Conservation (phyloP, 2,113 vertebrate genomes). For the Dissostichus mawsoni region DNA sequence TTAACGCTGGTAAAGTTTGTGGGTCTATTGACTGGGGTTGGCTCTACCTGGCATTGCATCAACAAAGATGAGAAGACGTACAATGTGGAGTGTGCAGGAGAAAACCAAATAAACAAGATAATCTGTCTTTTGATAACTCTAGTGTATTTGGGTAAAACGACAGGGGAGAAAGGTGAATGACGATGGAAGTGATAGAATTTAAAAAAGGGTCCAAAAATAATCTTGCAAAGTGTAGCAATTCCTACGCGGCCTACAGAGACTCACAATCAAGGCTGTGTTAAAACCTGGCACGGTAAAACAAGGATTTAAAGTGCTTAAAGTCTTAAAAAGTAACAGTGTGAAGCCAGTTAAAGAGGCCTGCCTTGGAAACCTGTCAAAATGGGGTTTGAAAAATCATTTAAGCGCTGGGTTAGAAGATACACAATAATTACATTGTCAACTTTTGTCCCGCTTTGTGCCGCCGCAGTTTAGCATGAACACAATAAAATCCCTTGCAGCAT, state of each 20-base stretch:
- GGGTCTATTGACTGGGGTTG: slow-evolving; percentile 27
- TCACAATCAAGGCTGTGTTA: slow-evolving; percentile 62
- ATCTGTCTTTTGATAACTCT: slow-evolving; percentile 38
- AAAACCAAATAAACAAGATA: slow-evolving; percentile 31
- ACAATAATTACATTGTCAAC: slow-evolving; percentile 68
- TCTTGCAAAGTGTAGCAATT: slow-evolving; percentile 59
- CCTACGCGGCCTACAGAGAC: slow-evolving; percentile 39
- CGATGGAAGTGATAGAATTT: slow-evolving; percentile 19
- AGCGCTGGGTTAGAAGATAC: slow-evolving; percentile 38
- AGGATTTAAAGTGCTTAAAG: slow-evolving; percentile 71
- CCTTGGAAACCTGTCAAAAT: slow-evolving; percentile 69
- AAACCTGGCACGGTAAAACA: slow-evolving; percentile 62
- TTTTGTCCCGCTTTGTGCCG: slow-evolving; percentile 61
- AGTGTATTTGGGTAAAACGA: slow-evolving; percentile 34
- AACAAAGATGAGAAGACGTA: slow-evolving; percentile 16
- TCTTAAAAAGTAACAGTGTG: slow-evolving; percentile 69
- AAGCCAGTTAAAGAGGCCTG: slow-evolving; percentile 51
- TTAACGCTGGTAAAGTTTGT: slow-evolving; percentile 60
- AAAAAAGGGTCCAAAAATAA: slow-evolving; percentile 64
- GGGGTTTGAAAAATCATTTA: slow-evolving; percentile 57
- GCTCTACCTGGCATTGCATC: slow-evolving; percentile 14
- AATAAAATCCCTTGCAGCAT: slow-evolving; percentile 68
- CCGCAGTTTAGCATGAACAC: slow-evolving; percentile 72
- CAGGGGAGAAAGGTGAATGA: slow-evolving; percentile 11
- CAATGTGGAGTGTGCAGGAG: slow-evolving; percentile 15